Evolutionary conservation across 2,797 vertebrate genomes (phyloP).

Genomic region (Artibeus lituratus): DNA sequence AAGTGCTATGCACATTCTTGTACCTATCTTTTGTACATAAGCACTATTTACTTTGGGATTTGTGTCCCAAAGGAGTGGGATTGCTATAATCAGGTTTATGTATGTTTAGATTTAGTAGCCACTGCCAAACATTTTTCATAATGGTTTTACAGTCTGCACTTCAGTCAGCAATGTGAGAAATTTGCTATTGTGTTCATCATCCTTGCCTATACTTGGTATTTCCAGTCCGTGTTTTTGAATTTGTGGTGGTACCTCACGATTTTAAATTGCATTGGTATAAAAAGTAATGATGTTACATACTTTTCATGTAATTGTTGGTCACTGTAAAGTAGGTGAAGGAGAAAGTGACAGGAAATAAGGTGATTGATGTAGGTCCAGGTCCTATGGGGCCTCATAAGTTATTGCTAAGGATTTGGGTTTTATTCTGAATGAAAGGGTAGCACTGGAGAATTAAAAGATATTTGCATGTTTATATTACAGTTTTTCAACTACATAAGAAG

Average conservation of each 20-base stretch:
- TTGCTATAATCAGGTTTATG: not conserved
- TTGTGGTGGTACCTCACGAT: not conserved
- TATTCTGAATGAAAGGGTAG: slow-evolving; percentile 15
- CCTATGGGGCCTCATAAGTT: not conserved
- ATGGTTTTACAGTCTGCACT: not conserved
- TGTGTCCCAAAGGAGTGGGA: not conserved
- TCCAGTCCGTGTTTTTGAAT: not conserved
- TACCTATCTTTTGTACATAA: not conserved
- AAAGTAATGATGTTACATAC: not conserved
- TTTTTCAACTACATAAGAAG: not conserved
- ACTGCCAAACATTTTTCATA: not conserved
- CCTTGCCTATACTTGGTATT: not conserved
- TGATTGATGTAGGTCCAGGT: not conserved
- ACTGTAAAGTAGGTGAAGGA: not conserved
- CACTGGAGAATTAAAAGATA: not conserved
- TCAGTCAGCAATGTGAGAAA: not conserved
- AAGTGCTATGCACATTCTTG: not conserved
- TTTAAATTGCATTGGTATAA: slow-evolving; percentile 2
- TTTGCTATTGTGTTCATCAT: not conserved
- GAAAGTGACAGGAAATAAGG: not conserved
- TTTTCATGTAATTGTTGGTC: not conserved
- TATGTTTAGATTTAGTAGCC: not conserved
- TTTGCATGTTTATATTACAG: not conserved
- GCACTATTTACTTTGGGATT: not conserved
- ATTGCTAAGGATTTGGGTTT: not conserved